A percentile compares a stretch with the other conserved stretches of the same genome.
Evolutionary conservation across 2,888 invertebrate genomes (phyloP).

Genomic region (Campoplex capitator): DNA sequence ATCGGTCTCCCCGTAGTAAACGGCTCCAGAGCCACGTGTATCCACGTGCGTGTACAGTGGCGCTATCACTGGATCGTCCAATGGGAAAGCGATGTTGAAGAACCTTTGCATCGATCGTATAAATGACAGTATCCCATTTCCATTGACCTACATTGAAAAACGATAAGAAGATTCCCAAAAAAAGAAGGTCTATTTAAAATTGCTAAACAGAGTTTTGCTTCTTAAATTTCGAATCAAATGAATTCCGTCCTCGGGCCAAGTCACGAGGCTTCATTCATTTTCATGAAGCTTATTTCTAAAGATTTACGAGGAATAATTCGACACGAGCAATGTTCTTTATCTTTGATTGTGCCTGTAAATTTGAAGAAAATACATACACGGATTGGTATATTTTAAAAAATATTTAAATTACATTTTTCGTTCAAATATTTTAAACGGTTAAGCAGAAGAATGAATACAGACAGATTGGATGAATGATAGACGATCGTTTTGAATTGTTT

Average conservation of each 20-base stretch:
- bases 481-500: background rate
- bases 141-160: slow-evolving; percentile 90
- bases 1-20: slow-evolving; percentile 90
- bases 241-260: slow-evolving; percentile 19
- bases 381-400: background rate
- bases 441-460: background rate
- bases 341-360: background rate
- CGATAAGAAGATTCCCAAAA: slow-evolving; percentile 5
- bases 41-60: slow-evolving; percentile 97
- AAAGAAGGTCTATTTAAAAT: background rate
- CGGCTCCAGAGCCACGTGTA: slow-evolving; percentile 89
- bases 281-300: slow-evolving; percentile 14
- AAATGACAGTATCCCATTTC: slow-evolving; percentile 95
- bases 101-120: slow-evolving; percentile 94
- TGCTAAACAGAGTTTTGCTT: slow-evolving; percentile 22
- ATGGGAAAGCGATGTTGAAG: slow-evolving; percentile 94
- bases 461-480: background rate
- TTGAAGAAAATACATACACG: background rate
- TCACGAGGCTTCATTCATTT: slow-evolving; percentile 17
- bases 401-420: background rate
- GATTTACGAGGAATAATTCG: background rate
- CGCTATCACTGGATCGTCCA: slow-evolving; percentile 95
- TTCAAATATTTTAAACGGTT: background rate
- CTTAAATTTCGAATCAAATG: slow-evolving; percentile 18
- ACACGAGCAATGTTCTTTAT: background rate